phyloP scores from a whole-genome alignment of 2,888 invertebrate species.

The Sminthurides aquaticus region DNA sequence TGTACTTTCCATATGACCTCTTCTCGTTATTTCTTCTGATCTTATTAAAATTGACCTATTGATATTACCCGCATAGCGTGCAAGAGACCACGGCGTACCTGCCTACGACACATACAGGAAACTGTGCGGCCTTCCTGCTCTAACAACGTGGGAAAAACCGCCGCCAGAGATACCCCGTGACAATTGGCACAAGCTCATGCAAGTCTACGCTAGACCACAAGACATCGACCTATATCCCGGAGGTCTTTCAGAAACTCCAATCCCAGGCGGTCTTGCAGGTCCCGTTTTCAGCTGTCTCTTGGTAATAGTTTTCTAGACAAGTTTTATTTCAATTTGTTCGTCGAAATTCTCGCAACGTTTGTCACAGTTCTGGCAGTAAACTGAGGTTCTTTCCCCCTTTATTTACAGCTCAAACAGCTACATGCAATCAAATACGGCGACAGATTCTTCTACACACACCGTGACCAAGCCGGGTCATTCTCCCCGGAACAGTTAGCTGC shows the following conservation, averaged over 20 bases:
- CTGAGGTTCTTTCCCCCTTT: too few relatives aligned
- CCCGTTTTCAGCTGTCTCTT: conserved; percentile 79
- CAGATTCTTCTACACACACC: conserved; percentile 37
- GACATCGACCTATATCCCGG: conserved; percentile 81
- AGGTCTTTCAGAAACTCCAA: conserved; percentile 70
- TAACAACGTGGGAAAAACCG: conserved; percentile 5
- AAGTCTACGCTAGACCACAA: conserved; percentile 27
- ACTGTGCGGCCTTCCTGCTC: conserved; percentile 22
- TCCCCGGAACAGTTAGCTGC: conserved; percentile 17
- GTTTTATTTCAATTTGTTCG: too few relatives aligned
- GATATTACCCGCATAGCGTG: too few relatives aligned
- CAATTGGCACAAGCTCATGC: conserved; percentile 25
- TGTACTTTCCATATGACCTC: too few relatives aligned
- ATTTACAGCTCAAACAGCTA: conserved; percentile 33
- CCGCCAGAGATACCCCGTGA: not conserved
- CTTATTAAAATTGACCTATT: too few relatives aligned
- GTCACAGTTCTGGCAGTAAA: too few relatives aligned
- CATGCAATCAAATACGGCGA: conserved; percentile 30
- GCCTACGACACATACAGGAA: conserved; percentile 26
- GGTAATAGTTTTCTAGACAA: too few relatives aligned
- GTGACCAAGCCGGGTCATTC: conserved; percentile 25
- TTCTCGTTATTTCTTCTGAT: too few relatives aligned
- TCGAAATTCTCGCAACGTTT: too few relatives aligned
- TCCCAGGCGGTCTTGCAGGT: conserved; percentile 73
- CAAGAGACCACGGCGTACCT: conserved; percentile 34